These are phyloP conservation scores for Falcaria lacertinaria DNA, from an alignment of 2,888 invertebrate species.

Conservation along the genomic window DNA sequence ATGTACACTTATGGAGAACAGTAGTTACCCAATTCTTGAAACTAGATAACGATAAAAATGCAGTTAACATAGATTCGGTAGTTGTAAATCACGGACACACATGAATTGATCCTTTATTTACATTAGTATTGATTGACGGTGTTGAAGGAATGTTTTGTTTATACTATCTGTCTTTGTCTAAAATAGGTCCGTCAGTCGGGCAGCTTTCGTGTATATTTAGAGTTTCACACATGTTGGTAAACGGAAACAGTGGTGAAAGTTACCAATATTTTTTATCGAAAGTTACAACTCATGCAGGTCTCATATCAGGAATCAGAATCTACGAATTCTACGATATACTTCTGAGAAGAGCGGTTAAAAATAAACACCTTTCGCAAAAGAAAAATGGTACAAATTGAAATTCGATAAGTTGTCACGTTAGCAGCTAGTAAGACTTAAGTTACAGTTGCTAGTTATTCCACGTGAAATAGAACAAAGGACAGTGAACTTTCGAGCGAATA, in stretches of 20 bases:
- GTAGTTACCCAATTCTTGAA: neutral
- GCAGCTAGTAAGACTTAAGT: too few species aligned
- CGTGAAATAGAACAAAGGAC: too few species aligned
- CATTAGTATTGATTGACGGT: neutral
- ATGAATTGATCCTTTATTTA: neutral
- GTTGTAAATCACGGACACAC: neutral
- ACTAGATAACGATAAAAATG: neutral
- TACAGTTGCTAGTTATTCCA: too few species aligned
- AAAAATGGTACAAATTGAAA: too few species aligned
- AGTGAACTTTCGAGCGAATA: too few species aligned
- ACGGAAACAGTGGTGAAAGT: neutral
- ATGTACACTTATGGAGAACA: too few species aligned
- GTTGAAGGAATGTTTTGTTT: neutral
- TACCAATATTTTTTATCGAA: neutral
- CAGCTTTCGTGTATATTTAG: neutral
- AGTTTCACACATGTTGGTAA: neutral
- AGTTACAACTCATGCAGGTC: too few species aligned
- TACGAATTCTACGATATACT: too few species aligned
- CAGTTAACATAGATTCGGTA: neutral
- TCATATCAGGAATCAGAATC: too few species aligned
- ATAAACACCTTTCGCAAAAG: too few species aligned
- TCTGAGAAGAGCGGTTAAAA: too few species aligned
- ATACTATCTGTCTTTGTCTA: neutral
- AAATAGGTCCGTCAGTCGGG: neutral
- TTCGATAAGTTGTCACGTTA: too few species aligned